Conservation (phyloP, 2,888 invertebrate genomes). For the Dicyrtomina minuta region DNA sequence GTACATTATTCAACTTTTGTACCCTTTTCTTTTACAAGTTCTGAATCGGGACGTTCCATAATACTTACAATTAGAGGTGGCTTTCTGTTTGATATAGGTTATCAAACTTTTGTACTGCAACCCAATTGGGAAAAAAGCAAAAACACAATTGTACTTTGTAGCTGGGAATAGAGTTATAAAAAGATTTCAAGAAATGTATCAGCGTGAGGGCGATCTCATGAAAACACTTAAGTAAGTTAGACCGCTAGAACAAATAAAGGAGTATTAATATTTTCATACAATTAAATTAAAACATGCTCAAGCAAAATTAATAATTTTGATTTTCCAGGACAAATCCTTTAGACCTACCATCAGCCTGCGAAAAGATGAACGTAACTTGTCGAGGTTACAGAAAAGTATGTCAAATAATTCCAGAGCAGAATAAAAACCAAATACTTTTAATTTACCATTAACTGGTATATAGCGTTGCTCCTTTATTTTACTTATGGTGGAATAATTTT, state of each 20-base stretch:
- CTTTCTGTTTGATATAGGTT: conserved; percentile 55
- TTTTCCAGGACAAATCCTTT: conserved; percentile 37
- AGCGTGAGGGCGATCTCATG: conserved; percentile 70
- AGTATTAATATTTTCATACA: too few relatives aligned
- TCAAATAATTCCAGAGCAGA: not conserved
- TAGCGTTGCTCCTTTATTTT: not conserved
- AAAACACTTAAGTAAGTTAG: conserved; percentile 68
- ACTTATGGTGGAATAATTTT: not conserved
- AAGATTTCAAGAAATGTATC: conserved; percentile 64
- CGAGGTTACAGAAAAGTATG: conserved; percentile 44
- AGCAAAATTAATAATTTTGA: conserved; percentile 17
- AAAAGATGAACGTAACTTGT: conserved; percentile 42
- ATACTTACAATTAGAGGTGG: too few relatives aligned
- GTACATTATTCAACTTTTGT: conserved; percentile 10
- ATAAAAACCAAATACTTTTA: not conserved
- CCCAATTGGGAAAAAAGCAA: conserved; percentile 62
- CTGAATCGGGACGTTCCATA: not conserved
- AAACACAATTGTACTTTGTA: conserved; percentile 63
- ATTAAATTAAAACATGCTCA: not conserved
- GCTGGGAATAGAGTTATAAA: conserved; percentile 70
- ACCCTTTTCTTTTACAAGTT: not conserved
- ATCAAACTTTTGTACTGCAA: conserved; percentile 62
- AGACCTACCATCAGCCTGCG: conserved; percentile 44
- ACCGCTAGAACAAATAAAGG: not conserved
- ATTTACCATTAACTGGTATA: not conserved